Base-by-base conservation (phyloP, 2,797 vertebrate species). In the Coranthus polyacanthus region DNA sequence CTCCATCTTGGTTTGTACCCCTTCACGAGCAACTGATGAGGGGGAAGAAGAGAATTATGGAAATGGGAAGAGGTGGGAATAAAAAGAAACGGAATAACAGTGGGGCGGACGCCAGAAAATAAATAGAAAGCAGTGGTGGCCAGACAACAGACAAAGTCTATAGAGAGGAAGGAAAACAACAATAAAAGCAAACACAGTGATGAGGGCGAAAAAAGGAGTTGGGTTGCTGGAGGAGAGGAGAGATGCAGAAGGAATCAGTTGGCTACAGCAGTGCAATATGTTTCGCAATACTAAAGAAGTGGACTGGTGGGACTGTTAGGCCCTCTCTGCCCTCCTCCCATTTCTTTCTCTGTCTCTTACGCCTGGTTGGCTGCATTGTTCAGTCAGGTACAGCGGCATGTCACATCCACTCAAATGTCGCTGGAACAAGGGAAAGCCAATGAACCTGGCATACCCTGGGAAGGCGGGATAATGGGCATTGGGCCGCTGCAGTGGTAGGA, bases 331-430 rank as follows among this genome's bases (percentile, higher is more conserved):
- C 66, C 36, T 43, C 62, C 44, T 51, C 65, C 60, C 54, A 29
- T 50, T 42, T 65, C 61, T 42, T 39, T 55, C 46, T 50, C 5
- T 29, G 26, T 29, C 47, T 56, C 63, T 82, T 66, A 70, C 12
- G 59, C 73, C 58, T 81, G 81, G 76, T 54, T 82, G 78, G 78
- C 45, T 65, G 46, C 62, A 75, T 73, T 75, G 62, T 73, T 78
- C 68, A 47, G 24, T 72, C 73, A 72, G 69, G 70, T 69, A 81
- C 41, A 41, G 42, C 24, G 2, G 1, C 0, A 38, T 55, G 68
- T 83, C 83, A 71, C 74, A 78, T 66, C 56, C 65, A 57, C 73
- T 89, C 81, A 78, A 63, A 69, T 68, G 72, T 22, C 17, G 18
- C 41, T 12, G 45, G 54, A 75, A 78, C 69, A 67, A 52, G 42